phyloP scores from a whole-genome alignment of 2,888 invertebrate genomes.

The Synanthedon myopaeformis region DNA sequence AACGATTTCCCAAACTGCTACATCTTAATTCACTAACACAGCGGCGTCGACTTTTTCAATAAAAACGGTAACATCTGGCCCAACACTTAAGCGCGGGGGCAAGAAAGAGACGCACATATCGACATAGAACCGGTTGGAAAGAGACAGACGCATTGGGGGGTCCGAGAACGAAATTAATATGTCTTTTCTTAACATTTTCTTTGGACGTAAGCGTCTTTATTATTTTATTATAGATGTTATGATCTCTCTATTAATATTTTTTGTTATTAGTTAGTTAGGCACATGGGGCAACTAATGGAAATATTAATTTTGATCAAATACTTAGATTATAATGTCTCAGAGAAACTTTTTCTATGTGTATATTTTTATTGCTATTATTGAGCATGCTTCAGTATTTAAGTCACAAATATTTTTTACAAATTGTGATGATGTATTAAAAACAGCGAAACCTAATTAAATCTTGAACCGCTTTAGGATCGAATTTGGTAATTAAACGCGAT shows the following conservation, averaged over 20 bases:
- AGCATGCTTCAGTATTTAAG: too few species aligned
- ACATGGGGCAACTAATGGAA: slow-evolving; percentile 2
- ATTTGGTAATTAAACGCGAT: too few species aligned
- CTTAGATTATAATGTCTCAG: not conserved
- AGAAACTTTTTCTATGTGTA: too few species aligned
- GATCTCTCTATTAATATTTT: slow-evolving; percentile 32
- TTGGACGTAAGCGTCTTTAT: slow-evolving; percentile 45
- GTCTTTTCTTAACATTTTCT: slow-evolving; percentile 59
- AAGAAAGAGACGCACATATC: slow-evolving; percentile 29
- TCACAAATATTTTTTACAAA: too few species aligned
- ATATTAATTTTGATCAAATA: not conserved
- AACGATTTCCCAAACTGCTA: slow-evolving; percentile 33
- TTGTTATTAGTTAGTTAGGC: not conserved
- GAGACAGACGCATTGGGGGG: slow-evolving; percentile 18
- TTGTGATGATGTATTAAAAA: too few species aligned
- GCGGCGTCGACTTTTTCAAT: slow-evolving; percentile 67
- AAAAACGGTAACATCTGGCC: slow-evolving; percentile 62
- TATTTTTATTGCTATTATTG: too few species aligned
- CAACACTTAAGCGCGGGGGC: slow-evolving; percentile 61
- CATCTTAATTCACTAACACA: slow-evolving; percentile 67
- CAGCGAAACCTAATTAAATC: too few species aligned
- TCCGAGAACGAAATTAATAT: slow-evolving; percentile 58
- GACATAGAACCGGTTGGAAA: slow-evolving; percentile 3
- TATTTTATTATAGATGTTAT: slow-evolving; percentile 51
- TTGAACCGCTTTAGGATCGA: too few species aligned